These are phyloP conservation scores for Bimastos eiseni DNA, from an alignment of 2,888 invertebrate species.

Conservation along the genomic window DNA sequence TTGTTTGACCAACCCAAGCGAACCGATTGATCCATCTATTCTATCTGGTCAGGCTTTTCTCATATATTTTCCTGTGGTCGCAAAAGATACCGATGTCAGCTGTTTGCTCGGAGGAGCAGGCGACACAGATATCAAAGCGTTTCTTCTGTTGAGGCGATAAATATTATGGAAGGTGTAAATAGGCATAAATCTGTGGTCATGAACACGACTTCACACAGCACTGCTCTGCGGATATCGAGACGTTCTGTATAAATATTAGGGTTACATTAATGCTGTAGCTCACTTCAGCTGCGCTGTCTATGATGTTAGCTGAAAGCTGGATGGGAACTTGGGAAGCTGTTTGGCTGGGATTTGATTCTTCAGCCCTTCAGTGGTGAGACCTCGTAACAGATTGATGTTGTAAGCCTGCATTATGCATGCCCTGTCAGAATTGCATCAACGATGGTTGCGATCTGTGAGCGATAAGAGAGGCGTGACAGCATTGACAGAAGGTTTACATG, in stretches of 20 bases:
- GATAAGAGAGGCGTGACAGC: background rate
- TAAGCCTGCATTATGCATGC: background rate
- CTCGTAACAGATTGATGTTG: background rate
- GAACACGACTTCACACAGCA: background rate
- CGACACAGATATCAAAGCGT: background rate
- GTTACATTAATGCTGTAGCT: background rate
- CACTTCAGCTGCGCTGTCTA: no score
- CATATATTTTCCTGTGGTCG: background rate
- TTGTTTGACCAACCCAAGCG: background rate
- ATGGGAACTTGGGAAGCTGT: no score
- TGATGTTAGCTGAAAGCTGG: no score
- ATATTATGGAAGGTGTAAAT: background rate
- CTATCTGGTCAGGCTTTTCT: background rate
- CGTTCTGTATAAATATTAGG: no score
- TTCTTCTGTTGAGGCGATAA: constrained; percentile 3
- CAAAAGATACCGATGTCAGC: background rate
- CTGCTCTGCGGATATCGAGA: background rate
- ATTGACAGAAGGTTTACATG: background rate
- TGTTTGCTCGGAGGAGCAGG: background rate
- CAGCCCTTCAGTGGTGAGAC: no score
- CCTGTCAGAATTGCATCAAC: background rate
- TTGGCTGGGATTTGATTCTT: no score
- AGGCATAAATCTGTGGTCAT: background rate
- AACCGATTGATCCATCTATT: background rate
- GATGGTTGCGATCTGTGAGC: background rate